Conservation (phyloP, 2,797 vertebrate genomes). For the Cryptoblepharus egeriae region DNA sequence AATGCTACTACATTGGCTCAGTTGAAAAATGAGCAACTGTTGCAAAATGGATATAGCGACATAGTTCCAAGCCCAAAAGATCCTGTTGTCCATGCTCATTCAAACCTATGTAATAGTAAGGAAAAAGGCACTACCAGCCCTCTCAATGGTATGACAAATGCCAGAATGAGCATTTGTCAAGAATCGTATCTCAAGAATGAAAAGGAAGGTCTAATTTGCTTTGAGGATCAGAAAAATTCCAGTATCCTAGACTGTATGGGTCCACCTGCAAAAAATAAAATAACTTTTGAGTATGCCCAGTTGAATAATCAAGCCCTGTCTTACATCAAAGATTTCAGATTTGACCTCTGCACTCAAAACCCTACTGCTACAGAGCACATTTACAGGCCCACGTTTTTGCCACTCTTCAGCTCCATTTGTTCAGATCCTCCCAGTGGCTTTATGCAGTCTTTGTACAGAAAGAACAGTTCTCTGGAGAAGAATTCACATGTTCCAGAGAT, state of each 20-base stretch:
- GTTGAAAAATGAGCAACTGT: slow-evolving; percentile 52
- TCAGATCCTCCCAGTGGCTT: slow-evolving; percentile 3
- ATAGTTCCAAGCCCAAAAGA: slow-evolving; percentile 21
- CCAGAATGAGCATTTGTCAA: too few relatives aligned
- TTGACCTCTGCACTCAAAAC: slow-evolving; percentile 47
- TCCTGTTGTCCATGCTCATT: slow-evolving; percentile 14
- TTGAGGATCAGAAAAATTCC: slow-evolving; percentile 48
- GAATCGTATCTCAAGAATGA: slow-evolving; percentile 40
- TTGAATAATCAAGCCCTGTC: slow-evolving; percentile 57
- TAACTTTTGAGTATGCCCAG: slow-evolving; percentile 62
- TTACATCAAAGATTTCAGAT: slow-evolving; percentile 49
- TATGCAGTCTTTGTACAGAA: slow-evolving; percentile 17
- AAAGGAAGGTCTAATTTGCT: slow-evolving; percentile 48
- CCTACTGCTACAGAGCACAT: slow-evolving; percentile 19
- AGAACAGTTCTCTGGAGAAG: not conserved
- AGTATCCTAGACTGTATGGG: slow-evolving; percentile 46
- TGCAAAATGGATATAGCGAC: slow-evolving; percentile 58
- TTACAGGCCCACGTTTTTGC: slow-evolving; percentile 63
- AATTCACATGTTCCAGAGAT: not conserved
- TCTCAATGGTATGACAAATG: too few relatives aligned
- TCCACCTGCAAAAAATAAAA: slow-evolving; percentile 39
- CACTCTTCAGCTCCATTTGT: slow-evolving; percentile 39
- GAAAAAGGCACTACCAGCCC: not conserved
- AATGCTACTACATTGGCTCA: slow-evolving; percentile 45
- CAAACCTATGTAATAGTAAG: slow-evolving; percentile 46